Evolutionary conservation across 1,140 invertebrate species (phyloP), one percentile per base, ranked within the genome.

Genomic region (Physella acuta): DNA sequence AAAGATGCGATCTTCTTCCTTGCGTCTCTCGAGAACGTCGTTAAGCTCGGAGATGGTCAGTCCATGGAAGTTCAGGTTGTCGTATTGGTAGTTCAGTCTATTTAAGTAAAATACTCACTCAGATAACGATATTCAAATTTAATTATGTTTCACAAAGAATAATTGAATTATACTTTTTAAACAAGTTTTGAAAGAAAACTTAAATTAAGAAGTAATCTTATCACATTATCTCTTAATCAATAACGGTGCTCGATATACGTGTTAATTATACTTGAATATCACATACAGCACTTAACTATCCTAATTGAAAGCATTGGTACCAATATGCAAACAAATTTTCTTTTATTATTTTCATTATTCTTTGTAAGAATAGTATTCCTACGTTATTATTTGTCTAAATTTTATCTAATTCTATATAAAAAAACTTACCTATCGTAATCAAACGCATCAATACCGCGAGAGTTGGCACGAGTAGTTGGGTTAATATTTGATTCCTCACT

Each of bases 11-110:
- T 72, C 73, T 61, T 75, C 37, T 61, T 49, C 30, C 20, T 60
- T 52, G 8, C 60, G 51, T 33, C 31, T 31, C 31, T 72, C 63
- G 17, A 75, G 59, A 0, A 59, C 20, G 17, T 67, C 55, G 34
- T 70, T 59, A 26, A 75, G 71, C 36, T 75, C 39, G 33, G 68
- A 24, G 56, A 75, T 73, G 33, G 68, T 68, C 39, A 68, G 33
- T 28, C 73, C 73, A 53, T 75, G 63, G 68, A 73, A 73, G 44
- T 64, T 62, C 31, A 75, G 73, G 36, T 63, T 65, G 31, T 75
- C 73, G 49, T 75, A 71, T 49, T 72, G 65, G 63, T 74, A 74
- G 66, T 53, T 55, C 16, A 71, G 55, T 24, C 58, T 60, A 30
- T 3, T 34, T 34, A n/a, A 2, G 36, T 20, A 58, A 11, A 49